These are phyloP conservation scores for Oscheius sp. DNA, from an alignment of 2,888 invertebrate genomes.

Conservation along the genomic window DNA sequence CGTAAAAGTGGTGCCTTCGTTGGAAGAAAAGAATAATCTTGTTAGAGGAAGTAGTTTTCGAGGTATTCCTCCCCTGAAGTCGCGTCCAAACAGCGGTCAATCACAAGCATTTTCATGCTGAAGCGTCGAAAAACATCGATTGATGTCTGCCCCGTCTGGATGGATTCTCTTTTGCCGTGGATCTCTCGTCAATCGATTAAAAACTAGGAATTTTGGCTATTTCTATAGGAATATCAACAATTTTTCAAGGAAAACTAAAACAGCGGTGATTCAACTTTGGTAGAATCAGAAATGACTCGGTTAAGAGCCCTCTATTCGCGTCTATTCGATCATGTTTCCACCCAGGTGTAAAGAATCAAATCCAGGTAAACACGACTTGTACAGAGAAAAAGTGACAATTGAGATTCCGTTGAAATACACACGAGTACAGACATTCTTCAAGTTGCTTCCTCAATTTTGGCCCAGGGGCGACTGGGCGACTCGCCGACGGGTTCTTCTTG, in stretches of 20 bases:
- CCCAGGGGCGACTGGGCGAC: background rate
- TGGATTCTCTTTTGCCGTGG: background rate
- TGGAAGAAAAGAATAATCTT: slow-evolving; percentile 1
- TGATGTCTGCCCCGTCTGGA: background rate
- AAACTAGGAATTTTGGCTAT: background rate
- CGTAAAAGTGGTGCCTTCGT: background rate
- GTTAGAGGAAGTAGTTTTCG: too few relatives aligned
- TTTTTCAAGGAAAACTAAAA: too few relatives aligned
- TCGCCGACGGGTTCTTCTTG: background rate
- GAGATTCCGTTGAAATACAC: background rate
- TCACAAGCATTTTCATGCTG: background rate
- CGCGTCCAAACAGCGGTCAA: background rate
- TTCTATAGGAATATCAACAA: background rate
- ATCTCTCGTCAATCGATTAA: too few relatives aligned
- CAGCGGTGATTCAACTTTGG: too few relatives aligned
- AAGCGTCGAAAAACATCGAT: background rate
- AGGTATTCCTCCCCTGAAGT: too few relatives aligned
- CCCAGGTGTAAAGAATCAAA: background rate
- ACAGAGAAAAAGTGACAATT: background rate
- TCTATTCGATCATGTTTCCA: slow-evolving; percentile 1
- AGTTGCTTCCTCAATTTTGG: background rate
- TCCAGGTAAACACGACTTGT: background rate
- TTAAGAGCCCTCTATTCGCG: background rate
- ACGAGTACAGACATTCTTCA: background rate
- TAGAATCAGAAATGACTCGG: too few relatives aligned